phyloP scores from a whole-genome alignment of 1,140 invertebrate species.

The Cyclina sinensis region DNA sequence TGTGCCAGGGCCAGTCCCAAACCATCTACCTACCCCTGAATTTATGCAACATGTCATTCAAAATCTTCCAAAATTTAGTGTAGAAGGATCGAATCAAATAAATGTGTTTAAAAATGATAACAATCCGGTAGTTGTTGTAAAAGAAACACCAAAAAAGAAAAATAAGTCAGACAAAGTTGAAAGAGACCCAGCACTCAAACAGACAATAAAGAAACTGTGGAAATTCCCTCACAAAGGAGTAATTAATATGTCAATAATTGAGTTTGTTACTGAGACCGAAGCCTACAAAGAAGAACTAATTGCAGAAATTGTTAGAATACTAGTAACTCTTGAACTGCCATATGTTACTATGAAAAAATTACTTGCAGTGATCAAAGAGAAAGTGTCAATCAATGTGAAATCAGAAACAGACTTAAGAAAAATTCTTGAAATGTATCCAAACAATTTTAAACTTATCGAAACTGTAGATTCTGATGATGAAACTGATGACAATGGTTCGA shows the following conservation, averaged over 20 bases:
- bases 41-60: conserved; percentile 48
- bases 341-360: conserved; percentile 65
- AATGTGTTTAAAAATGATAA: conserved; percentile 46
- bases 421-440: conserved; percentile 64
- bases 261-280: conserved; percentile 65
- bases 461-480: conserved; percentile 63
- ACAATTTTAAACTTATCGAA: conserved; percentile 50
- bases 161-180: conserved; percentile 36
- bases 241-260: conserved; percentile 61
- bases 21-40: conserved; percentile 47
- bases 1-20: not conserved
- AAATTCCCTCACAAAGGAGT: conserved; percentile 52
- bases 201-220: conserved; percentile 57
- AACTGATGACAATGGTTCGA: conserved; percentile 28
- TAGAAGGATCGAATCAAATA: not conserved
- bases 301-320: conserved; percentile 59
- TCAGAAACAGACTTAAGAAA: conserved; percentile 53
- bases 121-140: not conserved
- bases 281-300: conserved; percentile 63
- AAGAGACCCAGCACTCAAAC: conserved; percentile 54
- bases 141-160: not conserved
- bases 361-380: conserved; percentile 58
- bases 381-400: conserved; percentile 38
- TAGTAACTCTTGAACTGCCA: conserved; percentile 55
- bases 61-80: conserved; percentile 6